Percentiles rank a stretch among this genome's conserved stretches.
Evolutionary conservation across 92 coral and sea anemone genomes (phyloP).

Genomic region (Galaxea fascicularis): DNA sequence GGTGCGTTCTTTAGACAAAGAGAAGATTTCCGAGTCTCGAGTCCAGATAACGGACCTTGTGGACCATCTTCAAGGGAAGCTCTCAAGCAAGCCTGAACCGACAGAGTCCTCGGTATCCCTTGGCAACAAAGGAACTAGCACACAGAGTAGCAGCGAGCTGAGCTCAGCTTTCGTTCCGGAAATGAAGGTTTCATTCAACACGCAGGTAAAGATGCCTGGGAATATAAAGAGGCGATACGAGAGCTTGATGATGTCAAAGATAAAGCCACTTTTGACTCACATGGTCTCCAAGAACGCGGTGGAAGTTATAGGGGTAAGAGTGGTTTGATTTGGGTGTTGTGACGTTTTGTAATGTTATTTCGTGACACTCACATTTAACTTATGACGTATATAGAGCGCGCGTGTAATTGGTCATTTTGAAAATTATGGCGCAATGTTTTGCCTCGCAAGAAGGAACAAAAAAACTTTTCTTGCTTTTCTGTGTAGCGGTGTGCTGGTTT

Average conservation of each 20-base stretch:
- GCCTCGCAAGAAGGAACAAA: too few relatives aligned
- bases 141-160: conserved; percentile 62
- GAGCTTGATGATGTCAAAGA: conserved; percentile 89
- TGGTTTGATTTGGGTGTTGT: not conserved
- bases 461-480: too few relatives aligned
- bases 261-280: conserved; percentile 74
- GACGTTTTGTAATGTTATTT: not conserved
- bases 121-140: conserved; percentile 54
- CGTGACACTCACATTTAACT: too few relatives aligned
- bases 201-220: conserved; percentile 83
- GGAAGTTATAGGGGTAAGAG: conserved; percentile 88
- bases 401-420: too few relatives aligned
- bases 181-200: conserved; percentile 85
- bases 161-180: conserved; percentile 54
- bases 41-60: conserved; percentile 71
- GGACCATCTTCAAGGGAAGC: conserved; percentile 82
- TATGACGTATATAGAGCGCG: too few relatives aligned
- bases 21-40: conserved; percentile 77
- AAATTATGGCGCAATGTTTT: too few relatives aligned
- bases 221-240: conserved; percentile 85
- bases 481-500: too few relatives aligned
- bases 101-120: conserved; percentile 58
- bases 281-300: conserved; percentile 81
- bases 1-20: conserved; percentile 90
- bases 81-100: conserved; percentile 69